Evolutionary conservation across 2,888 invertebrate species (phyloP).

Genomic region (Caradrina clavipalpis): DNA sequence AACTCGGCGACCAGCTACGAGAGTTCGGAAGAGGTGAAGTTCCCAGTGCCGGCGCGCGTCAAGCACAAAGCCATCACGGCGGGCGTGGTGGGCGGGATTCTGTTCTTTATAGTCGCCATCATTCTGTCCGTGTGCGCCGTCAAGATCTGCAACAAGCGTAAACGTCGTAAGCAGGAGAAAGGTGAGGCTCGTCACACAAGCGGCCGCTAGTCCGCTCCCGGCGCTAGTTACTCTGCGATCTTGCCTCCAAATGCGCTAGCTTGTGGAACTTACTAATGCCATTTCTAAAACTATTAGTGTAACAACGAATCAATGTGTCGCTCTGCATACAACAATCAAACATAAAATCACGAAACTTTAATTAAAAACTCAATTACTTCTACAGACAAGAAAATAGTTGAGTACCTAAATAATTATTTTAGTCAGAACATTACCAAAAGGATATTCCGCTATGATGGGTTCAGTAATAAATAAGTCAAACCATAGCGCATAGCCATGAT

Average conservation of each 20-base stretch:
- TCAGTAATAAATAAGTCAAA: constrained; percentile 7
- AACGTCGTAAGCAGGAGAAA: constrained; percentile 99
- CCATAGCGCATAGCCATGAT: neutral
- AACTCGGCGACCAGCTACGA: constrained; percentile 96
- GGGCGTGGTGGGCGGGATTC: constrained; percentile 98
- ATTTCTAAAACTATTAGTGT: neutral
- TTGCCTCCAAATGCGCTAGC: constrained; percentile 40
- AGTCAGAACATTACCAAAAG: neutral
- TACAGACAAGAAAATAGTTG: constrained; percentile 12
- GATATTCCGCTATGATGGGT: neutral
- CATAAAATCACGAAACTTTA: neutral
- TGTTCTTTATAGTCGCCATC: constrained; percentile 99
- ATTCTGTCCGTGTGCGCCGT: constrained; percentile 99
- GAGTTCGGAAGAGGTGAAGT: constrained; percentile 96
- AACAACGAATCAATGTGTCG: constrained; percentile 5
- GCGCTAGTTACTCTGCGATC: constrained; percentile 40
- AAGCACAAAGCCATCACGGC: constrained; percentile 99
- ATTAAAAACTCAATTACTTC: neutral
- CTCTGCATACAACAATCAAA: neutral
- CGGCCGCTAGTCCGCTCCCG: constrained; percentile 81
- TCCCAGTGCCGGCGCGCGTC: constrained; percentile 96
- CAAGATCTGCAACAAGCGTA: constrained; percentile 99
- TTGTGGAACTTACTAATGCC: constrained; percentile 47
- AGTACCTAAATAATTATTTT: neutral
- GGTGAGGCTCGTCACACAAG: constrained; percentile 91